Conservation (phyloP, 1,140 invertebrate species). For the Zaprionus ghesquierei region DNA sequence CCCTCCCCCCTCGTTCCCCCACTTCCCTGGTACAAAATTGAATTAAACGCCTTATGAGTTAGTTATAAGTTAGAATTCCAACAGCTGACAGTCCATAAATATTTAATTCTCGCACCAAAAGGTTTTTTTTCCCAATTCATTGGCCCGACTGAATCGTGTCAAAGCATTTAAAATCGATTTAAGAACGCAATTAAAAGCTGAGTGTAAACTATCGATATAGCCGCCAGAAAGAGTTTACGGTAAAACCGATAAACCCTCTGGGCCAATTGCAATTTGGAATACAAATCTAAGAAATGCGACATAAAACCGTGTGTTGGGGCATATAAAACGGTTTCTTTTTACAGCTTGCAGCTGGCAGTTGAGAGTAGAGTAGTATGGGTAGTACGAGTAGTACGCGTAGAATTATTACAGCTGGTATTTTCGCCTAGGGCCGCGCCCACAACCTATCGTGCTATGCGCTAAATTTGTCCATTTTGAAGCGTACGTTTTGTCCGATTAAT, state of each 20-base stretch:
- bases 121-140: not conserved
- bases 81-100: slow-evolving; percentile 46
- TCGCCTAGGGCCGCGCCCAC: slow-evolving; percentile 15
- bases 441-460: slow-evolving; percentile 11
- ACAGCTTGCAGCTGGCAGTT: slow-evolving; percentile 38
- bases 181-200: slow-evolving; percentile 21
- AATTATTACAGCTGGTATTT: slow-evolving; percentile 22
- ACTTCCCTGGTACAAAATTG: slow-evolving; percentile 5
- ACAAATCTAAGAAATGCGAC: slow-evolving; percentile 20
- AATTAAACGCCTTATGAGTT: slow-evolving; percentile 15
- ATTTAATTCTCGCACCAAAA: slow-evolving; percentile 38
- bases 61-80: slow-evolving; percentile 49
- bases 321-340: slow-evolving; percentile 18
- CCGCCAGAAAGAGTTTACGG: not conserved
- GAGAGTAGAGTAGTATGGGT: not conserved
- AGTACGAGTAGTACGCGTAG: not conserved
- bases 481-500: slow-evolving; percentile 4
- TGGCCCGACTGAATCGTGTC: slow-evolving; percentile 47
- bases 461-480: slow-evolving; percentile 36
- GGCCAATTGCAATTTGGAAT: not conserved
- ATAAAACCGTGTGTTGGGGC: slow-evolving; percentile 19
- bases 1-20: too few relatives aligned
- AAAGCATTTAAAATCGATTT: slow-evolving; percentile 44
- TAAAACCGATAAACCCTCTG: slow-evolving; percentile 20
- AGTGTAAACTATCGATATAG: not conserved